phyloP scores from a whole-genome alignment of 2,797 vertebrate genomes.

The Anomalospiza imberbis region DNA sequence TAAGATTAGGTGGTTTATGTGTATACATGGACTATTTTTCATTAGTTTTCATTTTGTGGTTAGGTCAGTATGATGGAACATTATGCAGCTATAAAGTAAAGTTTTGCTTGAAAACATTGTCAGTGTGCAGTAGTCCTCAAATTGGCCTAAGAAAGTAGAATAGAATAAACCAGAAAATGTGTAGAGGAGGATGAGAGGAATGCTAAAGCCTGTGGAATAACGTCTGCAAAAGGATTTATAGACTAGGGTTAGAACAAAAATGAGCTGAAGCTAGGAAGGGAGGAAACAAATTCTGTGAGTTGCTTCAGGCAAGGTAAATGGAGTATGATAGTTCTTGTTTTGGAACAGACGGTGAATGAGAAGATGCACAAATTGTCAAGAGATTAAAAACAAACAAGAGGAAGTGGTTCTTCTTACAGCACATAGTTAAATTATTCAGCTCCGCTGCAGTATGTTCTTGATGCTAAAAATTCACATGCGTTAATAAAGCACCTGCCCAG shows the following conservation, averaged over 20 bases:
- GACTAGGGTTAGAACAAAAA: not conserved
- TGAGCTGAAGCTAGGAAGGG: not conserved
- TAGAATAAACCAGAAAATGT: not conserved
- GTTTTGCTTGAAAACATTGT: not conserved
- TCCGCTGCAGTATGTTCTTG: not conserved
- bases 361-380: not conserved
- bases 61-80: not conserved
- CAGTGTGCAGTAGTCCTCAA: not conserved
- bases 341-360: not conserved
- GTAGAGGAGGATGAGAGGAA: not conserved
- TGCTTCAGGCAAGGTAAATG: slow-evolving; percentile 9
- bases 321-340: not conserved
- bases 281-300: not conserved
- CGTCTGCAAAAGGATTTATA: not conserved
- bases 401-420: slow-evolving; percentile 1
- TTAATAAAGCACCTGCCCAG: not conserved
- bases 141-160: not conserved
- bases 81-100: not conserved
- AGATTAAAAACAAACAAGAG: not conserved
- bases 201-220: not conserved
- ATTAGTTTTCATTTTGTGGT: not conserved
- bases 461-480: not conserved
- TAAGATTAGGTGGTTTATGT: not conserved
- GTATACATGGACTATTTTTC: not conserved
- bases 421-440: not conserved